Base-by-base conservation (phyloP, 92 coral and sea anemone genomes). In the Actinostola sp. region DNA sequence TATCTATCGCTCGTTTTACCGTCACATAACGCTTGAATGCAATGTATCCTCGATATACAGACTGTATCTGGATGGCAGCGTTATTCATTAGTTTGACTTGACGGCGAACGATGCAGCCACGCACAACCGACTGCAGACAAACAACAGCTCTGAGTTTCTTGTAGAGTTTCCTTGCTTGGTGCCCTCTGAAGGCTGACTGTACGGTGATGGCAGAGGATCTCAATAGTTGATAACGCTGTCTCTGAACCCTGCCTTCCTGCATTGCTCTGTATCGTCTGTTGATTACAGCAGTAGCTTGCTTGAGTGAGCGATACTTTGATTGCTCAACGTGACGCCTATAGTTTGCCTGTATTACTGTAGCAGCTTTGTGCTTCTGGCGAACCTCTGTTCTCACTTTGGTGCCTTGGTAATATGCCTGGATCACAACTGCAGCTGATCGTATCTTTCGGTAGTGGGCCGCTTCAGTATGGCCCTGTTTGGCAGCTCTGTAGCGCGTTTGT, bases 151-250 rank as follows among this genome's bases (percentile, higher is more conserved):
- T 63, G 28, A 61, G 69, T 27, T 57, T 72, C 21, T 59, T 42
- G 61, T 32, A 39, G 33, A 28, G 49, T 54, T 76, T 75, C 64
- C 92, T 85, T 25, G 66, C 92, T 53, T 35, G 20, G 35, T 61
- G 63, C 16, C 86, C 85, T 74, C 86, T 83, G 52, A 67, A 93
- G 32, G 29, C 38, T 13, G 93, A 77, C 45, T 90, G 98, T 16
- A 93, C 48, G 71, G 50, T 62, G 15, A 90, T 35, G 39, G 79
- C 72, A 14, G 87, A 61, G 25, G 25, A 43, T 62, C 75, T 83
- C 25, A 76, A 58, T 58, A 26, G 32, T 19, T 27, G 42, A 55
- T 75, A 92, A 0, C 50, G 66, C 39, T 46, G 42, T 23, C 80
- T 76, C 67, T 67, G 78, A 10, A 5, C 63, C 21, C 38, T 63